Evolutionary conservation across 1,140 invertebrate species (phyloP).

Genomic region (Cephus cinctus): DNA sequence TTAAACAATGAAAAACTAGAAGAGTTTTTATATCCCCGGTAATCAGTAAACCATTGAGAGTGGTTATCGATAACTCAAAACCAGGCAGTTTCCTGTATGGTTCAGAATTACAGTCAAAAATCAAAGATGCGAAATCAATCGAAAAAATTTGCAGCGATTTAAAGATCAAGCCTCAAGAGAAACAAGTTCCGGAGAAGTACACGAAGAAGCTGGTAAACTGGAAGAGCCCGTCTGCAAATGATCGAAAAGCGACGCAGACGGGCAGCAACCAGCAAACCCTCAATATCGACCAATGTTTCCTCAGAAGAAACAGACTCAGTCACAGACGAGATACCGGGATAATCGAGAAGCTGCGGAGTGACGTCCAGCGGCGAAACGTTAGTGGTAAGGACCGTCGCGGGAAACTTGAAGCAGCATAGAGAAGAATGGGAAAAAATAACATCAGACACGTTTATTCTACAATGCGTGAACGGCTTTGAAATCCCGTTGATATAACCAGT

Average conservation of each 20-base stretch:
- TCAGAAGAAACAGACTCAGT: neutral
- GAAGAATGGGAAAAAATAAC: conserved; percentile 10
- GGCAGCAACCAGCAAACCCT: neutral
- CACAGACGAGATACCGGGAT: too few species aligned
- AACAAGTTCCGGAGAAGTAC: neutral
- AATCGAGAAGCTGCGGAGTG: too few species aligned
- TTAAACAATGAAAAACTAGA: too few species aligned
- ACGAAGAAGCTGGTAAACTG: neutral
- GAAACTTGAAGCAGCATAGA: conserved; percentile 5
- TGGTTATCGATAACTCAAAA: neutral
- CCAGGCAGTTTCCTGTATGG: neutral
- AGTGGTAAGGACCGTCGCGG: conserved; percentile 10
- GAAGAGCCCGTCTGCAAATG: neutral
- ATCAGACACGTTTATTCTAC: conserved; percentile 5
- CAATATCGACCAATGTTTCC: neutral
- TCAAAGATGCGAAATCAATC: neutral
- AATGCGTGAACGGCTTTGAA: conserved; percentile 11
- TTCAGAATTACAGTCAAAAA: neutral
- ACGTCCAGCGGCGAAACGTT: neutral
- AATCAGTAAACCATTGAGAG: conserved; percentile 1
- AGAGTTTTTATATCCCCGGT: neutral
- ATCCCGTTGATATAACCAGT: conserved; percentile 4
- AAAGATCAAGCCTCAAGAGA: neutral
- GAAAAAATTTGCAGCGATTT: conserved; percentile 5
- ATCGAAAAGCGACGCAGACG: conserved; percentile 3